Conservation (phyloP, 2,797 vertebrate genomes). For the Epinephelus malabaricus region DNA sequence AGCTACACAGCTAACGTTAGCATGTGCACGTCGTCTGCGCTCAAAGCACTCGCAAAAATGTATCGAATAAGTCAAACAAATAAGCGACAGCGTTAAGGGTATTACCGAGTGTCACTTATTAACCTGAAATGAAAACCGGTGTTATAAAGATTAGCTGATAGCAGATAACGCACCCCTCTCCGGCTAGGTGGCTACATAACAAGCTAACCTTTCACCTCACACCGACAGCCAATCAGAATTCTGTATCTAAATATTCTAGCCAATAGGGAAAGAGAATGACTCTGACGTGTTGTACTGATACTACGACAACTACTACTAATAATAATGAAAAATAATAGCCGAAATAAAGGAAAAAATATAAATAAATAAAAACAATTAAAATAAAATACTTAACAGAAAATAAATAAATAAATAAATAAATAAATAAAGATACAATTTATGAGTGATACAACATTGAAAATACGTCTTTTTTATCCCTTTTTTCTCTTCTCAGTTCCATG, state of each 20-base stretch:
- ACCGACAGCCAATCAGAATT: constrained; percentile 62
- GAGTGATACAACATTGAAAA: too few species aligned
- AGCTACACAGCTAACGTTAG: constrained; percentile 49
- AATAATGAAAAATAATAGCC: neutral
- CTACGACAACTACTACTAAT: too few species aligned
- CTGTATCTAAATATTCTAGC: constrained; percentile 14
- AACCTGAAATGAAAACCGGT: neutral
- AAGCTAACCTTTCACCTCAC: constrained; percentile 50
- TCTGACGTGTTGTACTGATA: neutral
- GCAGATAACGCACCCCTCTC: neutral
- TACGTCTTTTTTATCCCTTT: too few species aligned
- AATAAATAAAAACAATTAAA: neutral
- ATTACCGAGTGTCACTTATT: neutral
- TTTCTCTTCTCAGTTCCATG: too few species aligned
- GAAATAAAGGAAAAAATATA: neutral
- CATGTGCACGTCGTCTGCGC: constrained; percentile 18
- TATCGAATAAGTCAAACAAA: neutral
- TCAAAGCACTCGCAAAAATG: neutral
- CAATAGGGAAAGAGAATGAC: constrained; percentile 55
- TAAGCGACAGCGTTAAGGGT: neutral
- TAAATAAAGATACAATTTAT: too few species aligned
- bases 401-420: too few species aligned
- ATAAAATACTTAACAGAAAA: neutral
- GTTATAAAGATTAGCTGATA: neutral
- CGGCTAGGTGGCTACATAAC: constrained; percentile 38